These are phyloP conservation scores for Cryptocheilus praepositus DNA, from an alignment of 2,888 invertebrate genomes.

Conservation along the genomic window DNA sequence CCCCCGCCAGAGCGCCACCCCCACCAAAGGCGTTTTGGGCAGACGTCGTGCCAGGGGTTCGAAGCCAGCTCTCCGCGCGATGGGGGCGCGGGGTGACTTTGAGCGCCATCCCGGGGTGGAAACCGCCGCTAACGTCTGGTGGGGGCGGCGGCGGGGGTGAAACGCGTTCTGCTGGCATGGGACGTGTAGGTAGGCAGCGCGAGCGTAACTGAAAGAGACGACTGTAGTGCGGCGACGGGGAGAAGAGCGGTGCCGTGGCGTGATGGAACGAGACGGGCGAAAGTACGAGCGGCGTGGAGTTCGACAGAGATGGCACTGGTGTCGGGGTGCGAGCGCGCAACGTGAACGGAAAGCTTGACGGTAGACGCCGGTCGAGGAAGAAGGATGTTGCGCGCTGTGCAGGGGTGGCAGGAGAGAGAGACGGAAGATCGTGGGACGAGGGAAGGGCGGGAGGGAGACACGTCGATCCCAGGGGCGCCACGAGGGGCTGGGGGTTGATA, in stretches of 20 bases:
- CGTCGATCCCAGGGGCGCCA: constrained; percentile 56
- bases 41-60: neutral
- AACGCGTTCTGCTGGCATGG: constrained; percentile 20
- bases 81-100: constrained; percentile 1
- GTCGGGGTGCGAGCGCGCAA: no score
- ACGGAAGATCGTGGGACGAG: constrained; percentile 34
- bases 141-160: constrained; percentile 21
- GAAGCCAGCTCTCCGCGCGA: neutral
- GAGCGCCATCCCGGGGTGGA: neutral
- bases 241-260: no score
- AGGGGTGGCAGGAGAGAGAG: constrained; percentile 25
- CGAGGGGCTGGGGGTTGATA: constrained; percentile 63
- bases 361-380: no score
- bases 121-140: constrained; percentile 1
- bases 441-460: constrained; percentile 46
- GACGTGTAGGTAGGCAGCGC: constrained; percentile 59
- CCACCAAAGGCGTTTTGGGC: constrained; percentile 1
- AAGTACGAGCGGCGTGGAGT: no score
- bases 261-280: no score
- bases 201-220: constrained; percentile 26
- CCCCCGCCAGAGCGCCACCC: neutral
- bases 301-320: no score
- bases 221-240: no score
- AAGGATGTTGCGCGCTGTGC: no score
- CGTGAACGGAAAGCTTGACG: no score